Evolutionary conservation across 2,888 invertebrate genomes (phyloP), one percentile per base, ranked within the genome.

Genomic region (Hydropsyche betteni): DNA sequence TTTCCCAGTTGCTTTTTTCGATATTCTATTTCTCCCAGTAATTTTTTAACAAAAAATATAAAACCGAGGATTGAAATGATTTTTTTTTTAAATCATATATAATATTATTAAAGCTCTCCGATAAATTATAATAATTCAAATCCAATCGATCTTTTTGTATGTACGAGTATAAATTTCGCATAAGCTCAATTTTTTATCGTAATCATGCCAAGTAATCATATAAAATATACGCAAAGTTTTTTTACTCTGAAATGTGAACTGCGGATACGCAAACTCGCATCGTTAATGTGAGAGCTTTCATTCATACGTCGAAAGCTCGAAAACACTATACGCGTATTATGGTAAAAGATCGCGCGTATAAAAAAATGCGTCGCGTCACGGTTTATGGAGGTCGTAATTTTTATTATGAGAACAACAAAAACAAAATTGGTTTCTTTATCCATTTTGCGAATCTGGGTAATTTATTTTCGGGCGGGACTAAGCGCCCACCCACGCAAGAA

Each of bases 401-500:
- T 70, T 70, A 75, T 70, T 75, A 61, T 58, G 58, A 75, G 58
- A 61, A 69, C 52, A 70, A 75, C 75, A 75, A 75, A 75, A 70
- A 70, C 69, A 61, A 70, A 69, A 75, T 75, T 75, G 75, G 75
- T 75, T 75, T 75, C 75, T 75, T 69, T 69, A 75, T 75, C 75
- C 75, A 69, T 74, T 74, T 74, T 69, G 69, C 50, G 74, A 74
- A 74, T 74, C 74, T 74, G 55, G 74, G 69, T 74, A 74, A 74
- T 69, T 74, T 74, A 74, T 74, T 58, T 74, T 44, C 53, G 52
- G 53, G 64, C 24, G 24, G 36, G 70, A 44, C 50, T 51, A 69
- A 53, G 52, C 70, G 51, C 8, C 34, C 14, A 5, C 36, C 24
- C 51, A 14, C 69, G 14, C 51, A 70, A 69, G 44, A 69, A 69